Evolutionary conservation across 2,888 invertebrate species (phyloP).

Genomic region (Melieria omissa): DNA sequence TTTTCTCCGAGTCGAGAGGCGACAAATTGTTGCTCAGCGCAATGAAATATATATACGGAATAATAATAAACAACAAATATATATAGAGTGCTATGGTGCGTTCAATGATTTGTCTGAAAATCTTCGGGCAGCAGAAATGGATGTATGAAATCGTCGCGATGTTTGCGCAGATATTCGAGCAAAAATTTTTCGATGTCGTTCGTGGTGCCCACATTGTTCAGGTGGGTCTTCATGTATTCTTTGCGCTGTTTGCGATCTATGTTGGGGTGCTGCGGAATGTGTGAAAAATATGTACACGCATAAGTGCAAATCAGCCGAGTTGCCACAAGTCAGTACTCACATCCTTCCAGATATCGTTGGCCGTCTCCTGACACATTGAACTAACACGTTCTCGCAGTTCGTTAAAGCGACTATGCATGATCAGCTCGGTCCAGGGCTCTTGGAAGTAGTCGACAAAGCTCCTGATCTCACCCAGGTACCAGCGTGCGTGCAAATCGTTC

Average conservation of each 20-base stretch:
- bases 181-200: conserved; percentile 48
- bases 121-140: conserved; percentile 57
- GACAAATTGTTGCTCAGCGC: too few relatives aligned
- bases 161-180: conserved; percentile 50
- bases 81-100: neutral
- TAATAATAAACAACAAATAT: neutral
- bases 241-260: conserved; percentile 35
- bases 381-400: conserved; percentile 45
- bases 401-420: conserved; percentile 57
- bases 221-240: conserved; percentile 18
- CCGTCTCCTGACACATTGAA: conserved; percentile 22
- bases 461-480: conserved; percentile 46
- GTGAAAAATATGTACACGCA: neutral
- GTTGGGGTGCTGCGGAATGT: conserved; percentile 19
- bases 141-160: conserved; percentile 52
- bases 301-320: neutral
- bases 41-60: too few relatives aligned
- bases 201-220: conserved; percentile 36
- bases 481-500: conserved; percentile 52
- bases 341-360: conserved; percentile 31
- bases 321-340: conserved; percentile 22
- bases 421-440: conserved; percentile 52
- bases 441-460: conserved; percentile 54
- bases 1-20: too few relatives aligned
- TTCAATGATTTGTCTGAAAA: conserved; percentile 34